Evolutionary conservation across 2,113 vertebrate species (phyloP).

Genomic region (Irena cyanogastra): DNA sequence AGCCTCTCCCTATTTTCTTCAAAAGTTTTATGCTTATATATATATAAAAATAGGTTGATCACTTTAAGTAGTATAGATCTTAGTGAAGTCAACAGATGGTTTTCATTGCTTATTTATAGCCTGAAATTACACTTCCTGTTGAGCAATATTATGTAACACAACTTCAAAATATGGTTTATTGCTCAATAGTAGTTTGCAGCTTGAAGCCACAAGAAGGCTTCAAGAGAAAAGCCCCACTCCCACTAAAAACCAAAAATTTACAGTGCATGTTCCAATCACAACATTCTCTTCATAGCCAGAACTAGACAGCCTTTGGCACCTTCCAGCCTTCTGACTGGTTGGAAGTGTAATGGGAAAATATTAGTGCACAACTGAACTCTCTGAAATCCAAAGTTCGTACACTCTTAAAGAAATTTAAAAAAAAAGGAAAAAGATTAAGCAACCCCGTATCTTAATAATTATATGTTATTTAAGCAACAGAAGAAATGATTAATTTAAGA

Average conservation of each 20-base stretch:
- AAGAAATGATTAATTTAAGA: neutral
- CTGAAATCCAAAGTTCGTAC: neutral
- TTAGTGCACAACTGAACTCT: neutral
- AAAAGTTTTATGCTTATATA: neutral
- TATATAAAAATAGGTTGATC: neutral
- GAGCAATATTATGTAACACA: neutral
- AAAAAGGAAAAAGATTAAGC: rapidly evolving
- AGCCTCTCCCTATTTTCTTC: neutral
- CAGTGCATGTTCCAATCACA: neutral
- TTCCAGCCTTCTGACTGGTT: neutral
- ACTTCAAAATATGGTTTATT: neutral
- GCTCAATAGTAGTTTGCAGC: neutral
- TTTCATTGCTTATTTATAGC: neutral
- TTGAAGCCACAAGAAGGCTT: neutral
- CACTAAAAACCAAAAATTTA: neutral
- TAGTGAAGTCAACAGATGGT: neutral
- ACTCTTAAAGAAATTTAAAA: neutral
- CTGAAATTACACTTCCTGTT: neutral
- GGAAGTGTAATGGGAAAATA: neutral
- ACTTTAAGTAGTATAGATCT: neutral
- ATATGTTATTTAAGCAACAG: neutral
- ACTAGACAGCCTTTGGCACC: neutral
- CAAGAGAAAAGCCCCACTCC: neutral
- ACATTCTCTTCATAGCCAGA: neutral
- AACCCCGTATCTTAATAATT: neutral